Evolutionary conservation across 2,113 vertebrate genomes (phyloP), one percentile per base, ranked within the genome.

Genomic region (Etheostoma spectabile): DNA sequence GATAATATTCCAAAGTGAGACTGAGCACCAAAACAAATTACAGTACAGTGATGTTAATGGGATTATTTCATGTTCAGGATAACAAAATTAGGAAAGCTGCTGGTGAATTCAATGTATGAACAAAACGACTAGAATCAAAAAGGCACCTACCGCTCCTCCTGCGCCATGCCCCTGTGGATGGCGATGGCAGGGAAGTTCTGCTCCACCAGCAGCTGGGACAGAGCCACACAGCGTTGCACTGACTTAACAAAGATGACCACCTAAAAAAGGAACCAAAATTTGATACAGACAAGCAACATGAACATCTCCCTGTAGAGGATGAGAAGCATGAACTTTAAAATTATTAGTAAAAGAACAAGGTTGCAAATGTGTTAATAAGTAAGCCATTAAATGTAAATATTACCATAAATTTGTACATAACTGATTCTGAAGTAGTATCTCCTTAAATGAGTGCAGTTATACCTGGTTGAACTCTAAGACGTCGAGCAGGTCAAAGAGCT

Each of bases 181-280:
- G 96, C 96, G 0, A 97, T 97, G 33, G 96, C 96, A 0, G 96
- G 96, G 84, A 97, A 97, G 88, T 97, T 97, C 92, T 97, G 97
- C 80, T 97, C 97, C 82, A 97, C 95, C 1, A 97, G 91, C 53
- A 97, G 94, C 92, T 97, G 96, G 35, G 97, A 96, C 63, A 97
- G 93, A 1, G 97, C 97, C 81, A 97, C 95, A 78, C 97, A 97
- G 51, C 96, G 96, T 68, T 96, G 95, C 65, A 97, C 96, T 0
- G 96, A 97, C 93, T 97, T 97, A 63, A 97, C 96, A 53, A 97
- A 97, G 90, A 97, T 97, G 80, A 97, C 96, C 90, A 97, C 96
- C 97, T 97, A 46, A 63, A 6, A 6, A 62, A 51, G 33, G n/a
- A 67, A 24, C 1, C 14, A 52, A 19, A 72, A 52, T 24, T 8